A percentile compares a stretch with the other conserved stretches of the same genome.
phyloP scores from a whole-genome alignment of 1,140 invertebrate genomes.

The Heliothis subflexa region DNA sequence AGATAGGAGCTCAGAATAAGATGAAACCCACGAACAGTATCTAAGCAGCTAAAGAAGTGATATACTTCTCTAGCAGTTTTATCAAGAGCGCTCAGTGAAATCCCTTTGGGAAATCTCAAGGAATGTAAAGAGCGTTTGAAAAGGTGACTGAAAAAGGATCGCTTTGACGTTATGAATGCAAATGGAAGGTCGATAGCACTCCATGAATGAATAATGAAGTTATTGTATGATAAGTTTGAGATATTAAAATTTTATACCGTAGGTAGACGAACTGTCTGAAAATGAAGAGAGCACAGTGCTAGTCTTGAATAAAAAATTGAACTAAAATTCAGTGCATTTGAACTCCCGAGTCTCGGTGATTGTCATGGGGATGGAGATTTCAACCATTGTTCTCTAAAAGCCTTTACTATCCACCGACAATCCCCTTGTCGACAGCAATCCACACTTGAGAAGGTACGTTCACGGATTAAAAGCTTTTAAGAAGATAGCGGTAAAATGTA shows the following conservation, averaged over 20 bases:
- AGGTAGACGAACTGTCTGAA: no score
- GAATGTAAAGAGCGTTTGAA: constrained; percentile 40
- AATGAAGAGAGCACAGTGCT: no score
- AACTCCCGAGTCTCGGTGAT: no score
- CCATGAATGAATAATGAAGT: constrained; percentile 29
- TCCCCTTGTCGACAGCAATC: no score
- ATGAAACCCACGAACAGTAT: not conserved
- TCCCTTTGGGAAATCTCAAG: constrained; percentile 42
- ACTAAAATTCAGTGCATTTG: not conserved
- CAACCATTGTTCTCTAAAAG: no score
- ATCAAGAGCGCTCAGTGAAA: constrained; percentile 18
- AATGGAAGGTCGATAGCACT: constrained; percentile 42
- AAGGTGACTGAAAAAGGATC: constrained; percentile 38
- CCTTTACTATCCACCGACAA: no score
- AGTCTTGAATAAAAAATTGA: not conserved
- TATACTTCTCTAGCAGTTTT: constrained; percentile 17
- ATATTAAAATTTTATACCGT: not conserved
- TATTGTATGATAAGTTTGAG: constrained; percentile 34
- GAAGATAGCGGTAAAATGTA: no score
- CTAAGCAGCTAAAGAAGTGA: not conserved
- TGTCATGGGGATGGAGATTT: no score
- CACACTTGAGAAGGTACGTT: no score
- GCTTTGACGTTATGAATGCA: constrained; percentile 38
- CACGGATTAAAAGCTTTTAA: no score
- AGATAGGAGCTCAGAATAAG: not conserved